Conservation (phyloP, 2,888 invertebrate species). For the Leptinotarsa rubiginosa region DNA sequence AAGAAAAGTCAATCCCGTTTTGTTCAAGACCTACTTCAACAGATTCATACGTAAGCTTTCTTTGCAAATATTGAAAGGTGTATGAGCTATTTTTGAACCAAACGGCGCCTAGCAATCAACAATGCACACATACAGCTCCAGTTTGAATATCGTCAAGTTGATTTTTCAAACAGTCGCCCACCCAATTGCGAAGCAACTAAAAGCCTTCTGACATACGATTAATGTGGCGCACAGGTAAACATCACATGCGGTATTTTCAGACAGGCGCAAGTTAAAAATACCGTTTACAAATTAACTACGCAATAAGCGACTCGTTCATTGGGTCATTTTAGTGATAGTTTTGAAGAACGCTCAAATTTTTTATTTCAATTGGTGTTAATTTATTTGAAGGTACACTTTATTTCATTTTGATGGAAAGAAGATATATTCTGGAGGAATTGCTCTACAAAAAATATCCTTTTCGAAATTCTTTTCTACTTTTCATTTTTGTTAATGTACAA, state of each 20-base stretch:
- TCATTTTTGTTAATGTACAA: no score
- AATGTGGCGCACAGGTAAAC: constrained; percentile 37
- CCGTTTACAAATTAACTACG: constrained; percentile 17
- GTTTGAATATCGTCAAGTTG: constrained; percentile 9
- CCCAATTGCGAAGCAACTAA: constrained; percentile 27
- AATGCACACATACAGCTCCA: constrained; percentile 8
- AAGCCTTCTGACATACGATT: constrained; percentile 36
- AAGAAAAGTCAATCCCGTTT: no score
- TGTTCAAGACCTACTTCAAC: no score
- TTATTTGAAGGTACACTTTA: no score
- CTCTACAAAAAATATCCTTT: no score
- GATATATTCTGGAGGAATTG: no score
- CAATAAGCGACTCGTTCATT: background rate
- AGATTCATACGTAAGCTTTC: no score
- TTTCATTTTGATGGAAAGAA: no score
- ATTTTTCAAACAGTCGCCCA: constrained; percentile 22
- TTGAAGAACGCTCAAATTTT: no score
- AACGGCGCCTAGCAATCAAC: constrained; percentile 3
- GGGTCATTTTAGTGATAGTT: background rate
- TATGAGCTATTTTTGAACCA: background rate
- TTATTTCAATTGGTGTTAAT: no score
- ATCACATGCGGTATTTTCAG: constrained; percentile 32
- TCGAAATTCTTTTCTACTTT: no score
- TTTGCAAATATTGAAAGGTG: background rate
- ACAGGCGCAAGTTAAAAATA: constrained; percentile 26